phyloP scores from a whole-genome alignment of 2,113 vertebrate genomes.

The Phaetusa simplex region DNA sequence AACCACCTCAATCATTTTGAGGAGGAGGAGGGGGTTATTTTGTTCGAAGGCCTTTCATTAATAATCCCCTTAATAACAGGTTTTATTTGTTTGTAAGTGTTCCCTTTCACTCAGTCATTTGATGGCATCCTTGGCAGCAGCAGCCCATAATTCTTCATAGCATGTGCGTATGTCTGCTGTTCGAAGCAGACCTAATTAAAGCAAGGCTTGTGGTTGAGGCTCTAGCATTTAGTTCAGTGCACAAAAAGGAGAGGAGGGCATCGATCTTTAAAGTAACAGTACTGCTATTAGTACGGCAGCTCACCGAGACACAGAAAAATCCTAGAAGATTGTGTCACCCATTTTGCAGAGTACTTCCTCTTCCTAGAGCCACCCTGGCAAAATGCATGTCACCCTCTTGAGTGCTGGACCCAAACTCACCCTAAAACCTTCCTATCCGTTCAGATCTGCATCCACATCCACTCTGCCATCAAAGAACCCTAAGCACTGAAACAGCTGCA shows the following conservation, averaged over 20 bases:
- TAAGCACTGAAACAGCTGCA: background rate
- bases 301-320: background rate
- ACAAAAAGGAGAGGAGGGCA: background rate
- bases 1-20: background rate
- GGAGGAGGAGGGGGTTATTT: background rate
- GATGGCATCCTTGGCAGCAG: background rate
- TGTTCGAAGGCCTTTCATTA: background rate
- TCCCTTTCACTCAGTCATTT: constrained; percentile 20
- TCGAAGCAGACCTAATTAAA: constrained; percentile 36
- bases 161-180: background rate
- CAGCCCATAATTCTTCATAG: background rate
- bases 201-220: background rate
- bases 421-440: background rate
- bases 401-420: background rate
- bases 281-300: background rate
- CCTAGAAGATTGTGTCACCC: background rate
- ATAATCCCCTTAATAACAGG: background rate
- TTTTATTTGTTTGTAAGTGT: background rate
- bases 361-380: background rate
- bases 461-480: background rate
- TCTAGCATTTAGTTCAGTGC: background rate
- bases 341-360: background rate
- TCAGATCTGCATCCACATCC: background rate
- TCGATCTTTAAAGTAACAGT: background rate
- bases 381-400: background rate